Evolutionary conservation across 2,797 vertebrate genomes (phyloP).

Genomic region (Coccyzus lansbergi): DNA sequence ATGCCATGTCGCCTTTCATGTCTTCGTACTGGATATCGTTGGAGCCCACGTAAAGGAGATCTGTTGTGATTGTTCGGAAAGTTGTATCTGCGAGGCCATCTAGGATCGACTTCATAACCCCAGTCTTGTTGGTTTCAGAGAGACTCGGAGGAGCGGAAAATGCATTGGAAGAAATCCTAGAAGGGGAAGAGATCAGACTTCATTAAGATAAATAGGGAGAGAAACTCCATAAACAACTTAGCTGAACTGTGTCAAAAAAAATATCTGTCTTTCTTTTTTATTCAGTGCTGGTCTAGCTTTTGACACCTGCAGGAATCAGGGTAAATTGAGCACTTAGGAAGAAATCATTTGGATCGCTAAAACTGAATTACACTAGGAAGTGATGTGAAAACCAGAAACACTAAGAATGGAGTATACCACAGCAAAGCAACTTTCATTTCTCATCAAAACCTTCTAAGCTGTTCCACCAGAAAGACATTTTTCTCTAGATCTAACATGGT

Average conservation of each 20-base stretch:
- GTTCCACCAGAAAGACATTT: neutral
- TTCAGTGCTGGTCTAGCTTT: neutral
- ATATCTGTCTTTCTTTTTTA: neutral
- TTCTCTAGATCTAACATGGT: neutral
- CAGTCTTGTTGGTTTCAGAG: conserved; percentile 65
- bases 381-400: neutral
- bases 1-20: conserved; percentile 81
- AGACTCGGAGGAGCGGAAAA: conserved; percentile 42
- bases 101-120: conserved; percentile 96
- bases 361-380: neutral
- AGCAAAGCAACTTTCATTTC: conserved; percentile 17
- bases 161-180: conserved; percentile 65
- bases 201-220: conserved; percentile 36
- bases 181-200: conserved; percentile 63
- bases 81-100: conserved; percentile 98
- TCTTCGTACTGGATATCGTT: conserved; percentile 94
- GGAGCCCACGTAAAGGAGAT: conserved; percentile 92
- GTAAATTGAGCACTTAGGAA: neutral
- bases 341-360: neutral
- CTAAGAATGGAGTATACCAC: neutral
- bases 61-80: conserved; percentile 98
- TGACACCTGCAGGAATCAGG: neutral
- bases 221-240: neutral
- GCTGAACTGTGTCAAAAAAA: neutral
- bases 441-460: conserved; percentile 13